Base-by-base conservation (phyloP, 2,113 vertebrate genomes). In the Daboia siamensis region DNA sequence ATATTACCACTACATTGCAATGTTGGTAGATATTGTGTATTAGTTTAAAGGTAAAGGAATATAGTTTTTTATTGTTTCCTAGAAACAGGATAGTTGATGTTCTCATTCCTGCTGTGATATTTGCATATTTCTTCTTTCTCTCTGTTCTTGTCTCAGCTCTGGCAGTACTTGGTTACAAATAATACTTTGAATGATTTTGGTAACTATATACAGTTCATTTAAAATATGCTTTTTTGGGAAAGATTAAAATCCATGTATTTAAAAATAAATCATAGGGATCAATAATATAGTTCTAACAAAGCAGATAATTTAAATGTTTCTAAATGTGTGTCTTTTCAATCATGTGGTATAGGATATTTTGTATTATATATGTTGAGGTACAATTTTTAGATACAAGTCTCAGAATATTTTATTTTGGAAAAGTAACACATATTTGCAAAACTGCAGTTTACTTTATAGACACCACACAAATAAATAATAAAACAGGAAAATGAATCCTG, bases 91-190 rank as follows among this genome's bases (percentile, higher is more conserved):
- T 10, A 44, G 80, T 46, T 12, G 29, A 85, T 93, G 7, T 87
- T 93, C 87, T 10, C 0, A 0, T 74, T n/a, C 44, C 52, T 94
- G 5, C 48, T 86, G 95, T 95, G 94, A 88, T 91, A 87, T 24
- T 92, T 96, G 88, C 88, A 17, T 59, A 0, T 91, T 94, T 90
- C 33, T 93, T 54, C 92, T 89, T 86, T 91, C 74, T 91, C 74
- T 91, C 0, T 92, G n/a, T 17, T 3, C 39, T 48, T 93, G n/a
- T 91, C 59, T 96, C 52, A 54, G 89, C 59, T 92, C 94, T 51
- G 33, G 80, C 86, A 86, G 86, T 5, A 4, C 94, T 94, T 92
- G 52, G 13, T 94, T 92, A 91, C 89, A 92, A 94, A 87, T 80
- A 85, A 55, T 86, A 74, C 26, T 48, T 39, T 0, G 80, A 89